Base-by-base conservation (phyloP, 2,797 vertebrate genomes). In the Glyptemys insculpta region DNA sequence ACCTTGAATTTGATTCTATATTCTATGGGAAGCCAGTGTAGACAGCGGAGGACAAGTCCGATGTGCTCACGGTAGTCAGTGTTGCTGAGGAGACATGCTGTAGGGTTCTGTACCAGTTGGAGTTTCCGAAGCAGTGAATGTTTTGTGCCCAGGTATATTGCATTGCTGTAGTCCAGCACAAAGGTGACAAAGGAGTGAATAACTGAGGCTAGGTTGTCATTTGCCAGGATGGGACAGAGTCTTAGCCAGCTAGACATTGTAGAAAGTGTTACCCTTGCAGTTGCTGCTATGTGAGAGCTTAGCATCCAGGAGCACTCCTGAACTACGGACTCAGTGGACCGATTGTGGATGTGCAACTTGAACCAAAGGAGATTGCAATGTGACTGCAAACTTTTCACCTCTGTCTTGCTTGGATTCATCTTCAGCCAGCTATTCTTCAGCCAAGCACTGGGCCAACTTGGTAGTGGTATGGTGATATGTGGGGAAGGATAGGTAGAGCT, bases 401-500 rank as follows among this genome's bases (percentile, higher is more conserved):
- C 44, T 86, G 56, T 88, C 72, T 81, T 88, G 37, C 16, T 50
- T 80, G 80, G 76, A 21, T 86, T 86, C 49, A 0, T 23, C 57
- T 86, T 90, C 23, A 83, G 59, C 37, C 56, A 47, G 79, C 31
- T 0, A 4, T 50, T 87, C 59, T 34, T 23, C 0, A 15, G 1
- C 27, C 52, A n/a, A n/a, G 34, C 31, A 29, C 56, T 27, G 56
- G 31, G 31, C 59, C 31, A 65, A 34, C 59, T 5, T 5, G 56
- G 79, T 79, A 41, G 37, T 1, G 7, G 80, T 1, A 3, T 2
- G 79, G 34, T 59, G 59, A 12, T 6, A 12, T 1, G 5, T 78
- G 59, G 34, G 0, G 1, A 76, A 59, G 44, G 23, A 18, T 31
- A 6, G 0, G 41, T 0, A 0, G 5, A 5, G 2, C 34, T 8